A percentile compares a stretch with the other conserved stretches of the same genome.
Evolutionary conservation across 2,113 vertebrate species (phyloP).

Genomic region (Thunnus thynnus): DNA sequence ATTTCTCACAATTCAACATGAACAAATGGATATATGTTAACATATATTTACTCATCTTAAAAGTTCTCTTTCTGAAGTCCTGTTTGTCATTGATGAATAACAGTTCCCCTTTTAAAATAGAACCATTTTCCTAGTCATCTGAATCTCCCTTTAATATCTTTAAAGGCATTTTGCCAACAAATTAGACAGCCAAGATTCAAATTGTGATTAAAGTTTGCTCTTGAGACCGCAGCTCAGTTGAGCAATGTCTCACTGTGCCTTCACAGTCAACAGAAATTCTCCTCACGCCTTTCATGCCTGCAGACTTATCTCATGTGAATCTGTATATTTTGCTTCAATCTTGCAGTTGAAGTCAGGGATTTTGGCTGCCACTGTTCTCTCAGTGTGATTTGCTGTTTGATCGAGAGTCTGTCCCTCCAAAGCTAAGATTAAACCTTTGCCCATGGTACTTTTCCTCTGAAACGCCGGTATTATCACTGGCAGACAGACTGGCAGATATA

Average conservation of each 20-base stretch:
- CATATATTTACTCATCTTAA: not conserved
- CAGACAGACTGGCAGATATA: not conserved
- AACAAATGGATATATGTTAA: not conserved
- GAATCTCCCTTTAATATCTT: slow-evolving; percentile 48
- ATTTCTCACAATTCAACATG: not conserved
- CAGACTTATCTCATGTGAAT: slow-evolving; percentile 36
- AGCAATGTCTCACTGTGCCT: slow-evolving; percentile 5
- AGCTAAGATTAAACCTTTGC: slow-evolving; percentile 39
- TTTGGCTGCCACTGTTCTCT: slow-evolving; percentile 9
- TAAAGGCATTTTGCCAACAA: slow-evolving; percentile 51
- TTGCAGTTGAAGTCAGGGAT: slow-evolving; percentile 8
- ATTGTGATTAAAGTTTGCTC: slow-evolving; percentile 48
- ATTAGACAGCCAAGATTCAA: slow-evolving; percentile 45
- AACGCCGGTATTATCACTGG: not conserved
- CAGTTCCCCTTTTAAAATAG: not conserved
- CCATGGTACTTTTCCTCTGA: not conserved
- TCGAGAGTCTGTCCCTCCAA: slow-evolving; percentile 22
- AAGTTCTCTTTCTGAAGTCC: not conserved
- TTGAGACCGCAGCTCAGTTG: slow-evolving; percentile 14
- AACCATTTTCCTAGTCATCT: not conserved
- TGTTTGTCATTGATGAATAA: not conserved
- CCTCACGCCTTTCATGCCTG: slow-evolving; percentile 7
- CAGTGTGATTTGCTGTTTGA: slow-evolving; percentile 37
- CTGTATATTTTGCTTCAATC: slow-evolving; percentile 29
- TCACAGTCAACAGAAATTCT: slow-evolving; percentile 17